These are phyloP conservation scores for Phortica okadai DNA, from an alignment of 2,888 invertebrate species.

Conservation along the genomic window DNA sequence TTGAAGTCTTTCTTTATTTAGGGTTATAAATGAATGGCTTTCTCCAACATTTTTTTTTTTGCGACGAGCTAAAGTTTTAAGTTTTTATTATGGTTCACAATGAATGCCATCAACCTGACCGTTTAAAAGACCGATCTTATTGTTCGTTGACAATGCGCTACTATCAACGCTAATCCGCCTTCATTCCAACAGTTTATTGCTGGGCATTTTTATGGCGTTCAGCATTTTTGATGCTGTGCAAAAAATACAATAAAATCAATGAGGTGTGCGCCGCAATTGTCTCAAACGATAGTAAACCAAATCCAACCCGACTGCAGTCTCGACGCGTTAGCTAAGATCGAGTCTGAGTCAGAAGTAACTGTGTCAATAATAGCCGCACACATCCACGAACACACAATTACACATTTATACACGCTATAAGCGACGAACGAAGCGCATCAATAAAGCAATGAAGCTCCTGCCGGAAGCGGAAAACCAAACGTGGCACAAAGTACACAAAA, in stretches of 20 bases:
- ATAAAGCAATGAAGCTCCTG: conserved; percentile 34
- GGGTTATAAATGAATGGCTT: not conserved
- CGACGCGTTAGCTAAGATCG: not conserved
- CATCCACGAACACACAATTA: not conserved
- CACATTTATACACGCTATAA: conserved; percentile 35
- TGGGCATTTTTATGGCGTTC: conserved; percentile 66
- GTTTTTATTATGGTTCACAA: not conserved
- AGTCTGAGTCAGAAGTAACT: not conserved
- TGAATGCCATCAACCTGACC: not conserved
- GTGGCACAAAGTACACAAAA: conserved; percentile 38
- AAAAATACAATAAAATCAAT: conserved; percentile 74
- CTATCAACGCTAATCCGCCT: conserved; percentile 36
- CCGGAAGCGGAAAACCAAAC: conserved; percentile 48
- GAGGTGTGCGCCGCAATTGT: conserved; percentile 66
- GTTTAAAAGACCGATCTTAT: conserved; percentile 7
- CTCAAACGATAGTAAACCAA: conserved; percentile 38
- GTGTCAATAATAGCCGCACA: conserved; percentile 23
- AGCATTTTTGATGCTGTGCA: conserved; percentile 64
- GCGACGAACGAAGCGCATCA: conserved; percentile 46
- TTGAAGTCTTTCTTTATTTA: not conserved
- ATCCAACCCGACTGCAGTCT: conserved; percentile 38
- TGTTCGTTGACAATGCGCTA: conserved; percentile 40
- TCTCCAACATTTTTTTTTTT: too few species aligned
- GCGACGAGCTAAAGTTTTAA: too few species aligned
- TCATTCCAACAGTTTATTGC: conserved; percentile 57